Evolutionary conservation across 2,888 invertebrate genomes (phyloP).

Genomic region (Lysandra bellargus): DNA sequence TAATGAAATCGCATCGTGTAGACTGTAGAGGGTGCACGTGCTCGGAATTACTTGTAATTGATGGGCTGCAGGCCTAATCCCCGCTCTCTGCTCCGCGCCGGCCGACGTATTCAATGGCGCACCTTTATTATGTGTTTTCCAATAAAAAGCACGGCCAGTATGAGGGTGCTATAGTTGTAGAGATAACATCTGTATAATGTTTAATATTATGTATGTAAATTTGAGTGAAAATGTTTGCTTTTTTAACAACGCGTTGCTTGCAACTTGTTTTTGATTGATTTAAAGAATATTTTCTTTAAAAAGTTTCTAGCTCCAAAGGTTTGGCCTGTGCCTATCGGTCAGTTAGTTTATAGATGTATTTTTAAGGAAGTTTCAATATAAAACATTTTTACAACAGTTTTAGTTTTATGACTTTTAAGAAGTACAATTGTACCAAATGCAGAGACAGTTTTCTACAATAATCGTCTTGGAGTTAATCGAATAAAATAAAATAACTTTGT

Average conservation of each 20-base stretch:
- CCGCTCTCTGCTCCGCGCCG: slow-evolving; percentile 61
- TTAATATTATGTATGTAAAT: neutral
- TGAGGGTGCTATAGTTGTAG: slow-evolving; percentile 3
- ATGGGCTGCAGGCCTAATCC: slow-evolving; percentile 74
- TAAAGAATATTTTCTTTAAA: no score
- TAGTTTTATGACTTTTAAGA: no score
- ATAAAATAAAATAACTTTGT: neutral
- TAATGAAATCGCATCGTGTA: slow-evolving; percentile 37
- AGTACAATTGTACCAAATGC: no score
- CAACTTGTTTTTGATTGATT: no score
- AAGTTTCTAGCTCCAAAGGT: no score
- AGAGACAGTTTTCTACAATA: no score
- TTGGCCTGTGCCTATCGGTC: no score
- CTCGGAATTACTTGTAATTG: slow-evolving; percentile 58
- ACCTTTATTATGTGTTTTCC: slow-evolving; percentile 18
- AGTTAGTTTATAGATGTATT: no score
- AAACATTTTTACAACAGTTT: no score
- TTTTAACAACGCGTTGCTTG: no score
- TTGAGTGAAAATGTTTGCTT: neutral
- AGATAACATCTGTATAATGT: neutral
- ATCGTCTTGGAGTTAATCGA: neutral
- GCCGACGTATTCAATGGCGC: slow-evolving; percentile 33
- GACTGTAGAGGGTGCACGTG: slow-evolving; percentile 38
- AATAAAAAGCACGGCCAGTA: slow-evolving; percentile 6
- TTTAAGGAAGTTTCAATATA: no score